These are phyloP conservation scores for Eremobia ochroleuca DNA, from an alignment of 2,888 invertebrate genomes.

Conservation along the genomic window DNA sequence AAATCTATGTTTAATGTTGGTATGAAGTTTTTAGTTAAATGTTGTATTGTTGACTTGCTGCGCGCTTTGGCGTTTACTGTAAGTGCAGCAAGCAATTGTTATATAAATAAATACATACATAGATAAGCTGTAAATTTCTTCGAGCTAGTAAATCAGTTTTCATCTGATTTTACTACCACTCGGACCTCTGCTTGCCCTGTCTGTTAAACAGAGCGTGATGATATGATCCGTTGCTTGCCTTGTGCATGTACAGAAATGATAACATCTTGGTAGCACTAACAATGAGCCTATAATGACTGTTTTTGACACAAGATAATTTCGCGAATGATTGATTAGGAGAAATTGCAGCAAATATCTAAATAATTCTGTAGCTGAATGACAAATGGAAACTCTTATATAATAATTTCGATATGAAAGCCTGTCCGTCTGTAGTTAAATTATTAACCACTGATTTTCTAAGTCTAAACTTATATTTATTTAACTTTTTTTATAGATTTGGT, in stretches of 20 bases:
- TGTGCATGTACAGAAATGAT: conserved; percentile 55
- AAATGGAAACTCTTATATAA: neutral
- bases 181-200: conserved; percentile 27
- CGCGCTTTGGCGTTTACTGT: no score
- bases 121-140: neutral
- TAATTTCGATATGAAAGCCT: neutral
- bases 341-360: neutral
- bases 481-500: neutral
- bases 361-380: neutral
- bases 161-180: conserved; percentile 24
- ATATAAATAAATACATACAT: neutral
- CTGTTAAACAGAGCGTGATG: conserved; percentile 38
- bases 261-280: conserved; percentile 44
- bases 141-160: conserved; percentile 11
- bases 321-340: conserved; percentile 35
- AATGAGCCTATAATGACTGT: conserved; percentile 41
- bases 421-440: neutral
- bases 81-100: no score
- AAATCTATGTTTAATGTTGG: no score
- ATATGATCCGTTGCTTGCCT: conserved; percentile 54
- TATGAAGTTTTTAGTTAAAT: no score
- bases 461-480: no score
- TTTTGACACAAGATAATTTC: conserved; percentile 36
- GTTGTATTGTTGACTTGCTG: no score
- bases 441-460: neutral